Evolutionary conservation across 2,888 invertebrate species (phyloP), one percentile per base, ranked within the genome.

Genomic region (Oegoconia quadripuncta): DNA sequence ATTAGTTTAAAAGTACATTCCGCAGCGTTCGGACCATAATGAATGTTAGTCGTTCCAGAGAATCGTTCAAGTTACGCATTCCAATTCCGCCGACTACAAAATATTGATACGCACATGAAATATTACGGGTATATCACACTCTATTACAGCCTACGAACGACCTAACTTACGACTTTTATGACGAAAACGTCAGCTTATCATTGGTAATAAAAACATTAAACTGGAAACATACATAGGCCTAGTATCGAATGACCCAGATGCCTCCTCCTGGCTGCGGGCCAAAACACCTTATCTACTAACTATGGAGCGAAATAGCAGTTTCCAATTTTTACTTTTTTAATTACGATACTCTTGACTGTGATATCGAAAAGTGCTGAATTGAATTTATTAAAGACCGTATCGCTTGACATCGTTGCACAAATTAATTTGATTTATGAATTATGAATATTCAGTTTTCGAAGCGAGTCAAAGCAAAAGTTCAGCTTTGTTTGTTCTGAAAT

Each of bases 241-340:
- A 13, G 28, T 38, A 37, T 41, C 34, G 41, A 30, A 37, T 74
- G 81, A 80, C 83, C 84, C 65, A 80, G 74, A 76, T 83, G 74
- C 62, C 53, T 60, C 51, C 46, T 55, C 54, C 61, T 82, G 83
- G 83, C 79, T 39, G 39, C 44, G 36, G 29, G 80, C 83, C 84
- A 83, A 70, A 74, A 65, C 62, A 64, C 65, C 71, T 71, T 80
- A 80, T 79, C 75, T 68, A 62, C 58, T 52, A 64, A 71, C 71
- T 70, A 65, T 65, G 60, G 56, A 64, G 59, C 61, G 65, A 67
- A 70, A 76, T 71, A 62, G 63, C 57, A 61, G 66, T 63, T 69
- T 74, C 70, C 72, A 79, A 81, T 80, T 81, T 75, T 77, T 68
- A 65, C 64, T 77, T 82, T 38, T 82, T 83, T 82, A 83, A 83